phyloP scores from a whole-genome alignment of 64 coral and sea anemone species.

The Pachyseris speciosa region DNA sequence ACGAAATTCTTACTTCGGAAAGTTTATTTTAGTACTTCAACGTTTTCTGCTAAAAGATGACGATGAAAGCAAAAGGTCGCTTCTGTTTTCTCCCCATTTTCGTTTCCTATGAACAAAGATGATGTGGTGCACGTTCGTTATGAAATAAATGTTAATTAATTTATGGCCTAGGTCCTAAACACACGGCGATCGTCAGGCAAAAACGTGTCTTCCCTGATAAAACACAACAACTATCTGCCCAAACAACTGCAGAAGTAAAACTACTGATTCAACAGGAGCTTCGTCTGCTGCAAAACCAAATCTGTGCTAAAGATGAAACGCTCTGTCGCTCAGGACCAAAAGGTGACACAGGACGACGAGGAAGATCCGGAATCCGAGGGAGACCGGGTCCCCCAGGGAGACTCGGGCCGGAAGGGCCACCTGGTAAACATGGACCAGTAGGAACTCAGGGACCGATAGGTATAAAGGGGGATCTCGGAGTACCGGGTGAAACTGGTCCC shows the following conservation, averaged over 20 bases:
- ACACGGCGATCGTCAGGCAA: not conserved
- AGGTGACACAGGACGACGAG: conserved; percentile 38
- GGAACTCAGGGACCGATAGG: conserved; percentile 28
- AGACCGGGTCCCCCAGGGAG: conserved; percentile 5
- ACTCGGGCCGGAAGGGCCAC: conserved; percentile 36
- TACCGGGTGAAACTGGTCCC: conserved; percentile 39
- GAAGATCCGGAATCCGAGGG: conserved; percentile 44
- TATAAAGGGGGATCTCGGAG: conserved; percentile 25
- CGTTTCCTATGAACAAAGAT: too few relatives aligned
- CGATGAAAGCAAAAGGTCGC: too few relatives aligned
- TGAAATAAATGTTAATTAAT: too few relatives aligned
- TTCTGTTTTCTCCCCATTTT: too few relatives aligned
- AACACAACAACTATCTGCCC: not conserved
- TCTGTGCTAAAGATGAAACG: conserved; percentile 53
- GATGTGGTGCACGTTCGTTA: too few relatives aligned
- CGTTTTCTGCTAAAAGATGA: too few relatives aligned
- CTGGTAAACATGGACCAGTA: conserved; percentile 51
- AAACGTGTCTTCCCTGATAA: not conserved
- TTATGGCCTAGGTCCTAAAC: not conserved
- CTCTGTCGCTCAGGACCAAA: conserved; percentile 67
- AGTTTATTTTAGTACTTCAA: too few relatives aligned
- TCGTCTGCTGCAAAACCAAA: conserved; percentile 32
- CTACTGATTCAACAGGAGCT: conserved; percentile 11
- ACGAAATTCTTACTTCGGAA: too few relatives aligned
- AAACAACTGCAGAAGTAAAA: not conserved